Evolutionary conservation across 2,888 invertebrate genomes (phyloP).

Genomic region (Heliconius charithonia): DNA sequence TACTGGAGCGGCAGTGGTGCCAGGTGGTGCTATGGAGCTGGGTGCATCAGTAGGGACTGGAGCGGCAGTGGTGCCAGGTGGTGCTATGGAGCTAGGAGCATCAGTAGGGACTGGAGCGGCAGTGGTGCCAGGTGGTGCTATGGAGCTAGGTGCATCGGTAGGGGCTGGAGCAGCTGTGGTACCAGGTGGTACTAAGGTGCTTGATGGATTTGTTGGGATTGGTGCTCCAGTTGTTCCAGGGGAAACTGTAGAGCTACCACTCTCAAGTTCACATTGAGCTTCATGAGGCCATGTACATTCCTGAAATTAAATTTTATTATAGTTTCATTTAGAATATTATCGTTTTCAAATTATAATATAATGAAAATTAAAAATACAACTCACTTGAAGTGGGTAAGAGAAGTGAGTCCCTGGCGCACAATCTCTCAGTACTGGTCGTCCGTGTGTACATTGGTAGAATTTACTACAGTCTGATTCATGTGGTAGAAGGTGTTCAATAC

Average conservation of each 20-base stretch:
- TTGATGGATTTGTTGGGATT: background rate
- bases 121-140: background rate
- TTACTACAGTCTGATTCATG: constrained; percentile 26
- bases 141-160: background rate
- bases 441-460: constrained; percentile 20
- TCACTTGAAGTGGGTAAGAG: too few relatives aligned
- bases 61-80: background rate
- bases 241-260: background rate
- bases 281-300: background rate
- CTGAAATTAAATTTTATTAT: background rate
- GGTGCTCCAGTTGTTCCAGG: background rate
- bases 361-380: too few relatives aligned
- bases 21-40: background rate
- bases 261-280: background rate
- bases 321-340: background rate
- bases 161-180: background rate
- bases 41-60: background rate
- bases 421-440: constrained; percentile 22
- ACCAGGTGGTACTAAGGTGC: background rate
- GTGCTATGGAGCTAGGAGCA: background rate
- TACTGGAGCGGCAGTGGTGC: background rate
- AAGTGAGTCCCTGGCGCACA: constrained; percentile 20
- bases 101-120: background rate
- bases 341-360: too few relatives aligned
- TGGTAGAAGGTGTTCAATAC: constrained; percentile 4